These are phyloP conservation scores for Lucilia cuprina DNA, from an alignment of 1,140 invertebrate species.

Conservation along the genomic window DNA sequence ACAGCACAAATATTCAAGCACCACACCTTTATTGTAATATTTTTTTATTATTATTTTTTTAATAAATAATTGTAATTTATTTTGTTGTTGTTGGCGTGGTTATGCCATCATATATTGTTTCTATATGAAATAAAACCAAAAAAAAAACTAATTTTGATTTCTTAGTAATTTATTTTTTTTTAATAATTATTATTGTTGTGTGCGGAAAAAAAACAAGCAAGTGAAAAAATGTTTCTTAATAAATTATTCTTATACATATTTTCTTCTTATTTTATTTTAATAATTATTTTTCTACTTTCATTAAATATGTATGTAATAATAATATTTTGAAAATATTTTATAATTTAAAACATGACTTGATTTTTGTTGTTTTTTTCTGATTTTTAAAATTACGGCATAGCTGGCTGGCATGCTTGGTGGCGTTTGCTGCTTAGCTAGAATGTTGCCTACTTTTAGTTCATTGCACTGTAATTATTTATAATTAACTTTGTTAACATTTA, in stretches of 20 bases:
- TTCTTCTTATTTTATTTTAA: not conserved
- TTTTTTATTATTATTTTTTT: not conserved
- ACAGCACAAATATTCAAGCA: not conserved
- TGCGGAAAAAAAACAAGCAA: not conserved
- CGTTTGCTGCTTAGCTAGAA: not conserved
- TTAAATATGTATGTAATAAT: not conserved
- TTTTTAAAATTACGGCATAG: too few relatives aligned
- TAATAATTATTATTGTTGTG: not conserved
- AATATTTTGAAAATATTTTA: not conserved
- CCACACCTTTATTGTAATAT: slow-evolving; percentile 2
- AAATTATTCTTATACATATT: not conserved
- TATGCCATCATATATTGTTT: not conserved
- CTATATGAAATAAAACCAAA: not conserved
- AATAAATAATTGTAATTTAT: not conserved
- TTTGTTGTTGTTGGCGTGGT: not conserved
- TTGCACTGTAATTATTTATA: slow-evolving; percentile 31
- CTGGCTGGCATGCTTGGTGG: too few relatives aligned
- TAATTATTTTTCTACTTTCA: not conserved
- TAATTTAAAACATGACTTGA: not conserved
- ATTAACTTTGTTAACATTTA: not conserved
- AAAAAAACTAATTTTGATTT: not conserved
- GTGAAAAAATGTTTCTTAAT: not conserved
- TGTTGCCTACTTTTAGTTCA: slow-evolving; percentile 26
- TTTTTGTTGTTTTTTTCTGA: not conserved
- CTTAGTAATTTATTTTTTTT: not conserved